These are phyloP conservation scores for Aspidiotus destructor DNA, from an alignment of 2,888 invertebrate species.

Conservation along the genomic window DNA sequence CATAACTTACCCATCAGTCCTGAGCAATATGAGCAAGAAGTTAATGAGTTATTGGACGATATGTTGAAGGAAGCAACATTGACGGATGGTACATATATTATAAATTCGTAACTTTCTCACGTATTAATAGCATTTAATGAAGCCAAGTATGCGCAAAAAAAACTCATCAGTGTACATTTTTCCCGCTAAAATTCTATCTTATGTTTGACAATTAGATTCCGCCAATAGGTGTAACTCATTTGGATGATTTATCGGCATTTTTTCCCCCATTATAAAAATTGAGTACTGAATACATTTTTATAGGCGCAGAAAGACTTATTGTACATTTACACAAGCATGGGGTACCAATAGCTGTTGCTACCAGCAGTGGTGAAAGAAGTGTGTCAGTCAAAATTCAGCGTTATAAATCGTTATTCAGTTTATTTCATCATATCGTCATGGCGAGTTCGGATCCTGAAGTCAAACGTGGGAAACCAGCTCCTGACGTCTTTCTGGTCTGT, in stretches of 20 bases:
- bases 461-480: conserved; percentile 75
- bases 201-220: too few species aligned
- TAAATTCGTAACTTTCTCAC: neutral
- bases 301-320: conserved; percentile 70
- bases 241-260: neutral
- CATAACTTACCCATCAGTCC: conserved; percentile 58
- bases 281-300: neutral
- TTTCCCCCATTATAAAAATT: too few species aligned
- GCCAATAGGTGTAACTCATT: neutral
- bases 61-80: conserved; percentile 54
- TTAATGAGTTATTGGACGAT: conserved; percentile 51
- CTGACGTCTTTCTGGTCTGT: conserved; percentile 74
- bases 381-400: conserved; percentile 59
- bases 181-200: too few species aligned
- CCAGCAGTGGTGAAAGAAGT: conserved; percentile 66
- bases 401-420: conserved; percentile 55
- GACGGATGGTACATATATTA: conserved; percentile 54
- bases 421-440: conserved; percentile 69
- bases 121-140: too few species aligned
- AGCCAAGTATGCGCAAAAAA: too few species aligned
- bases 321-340: conserved; percentile 61
- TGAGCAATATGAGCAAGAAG: conserved; percentile 55
- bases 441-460: conserved; percentile 77
- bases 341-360: conserved; percentile 78
- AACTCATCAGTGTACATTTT: too few species aligned